Conservation (phyloP, 1,140 invertebrate genomes). For the Heliconius hermathena region DNA sequence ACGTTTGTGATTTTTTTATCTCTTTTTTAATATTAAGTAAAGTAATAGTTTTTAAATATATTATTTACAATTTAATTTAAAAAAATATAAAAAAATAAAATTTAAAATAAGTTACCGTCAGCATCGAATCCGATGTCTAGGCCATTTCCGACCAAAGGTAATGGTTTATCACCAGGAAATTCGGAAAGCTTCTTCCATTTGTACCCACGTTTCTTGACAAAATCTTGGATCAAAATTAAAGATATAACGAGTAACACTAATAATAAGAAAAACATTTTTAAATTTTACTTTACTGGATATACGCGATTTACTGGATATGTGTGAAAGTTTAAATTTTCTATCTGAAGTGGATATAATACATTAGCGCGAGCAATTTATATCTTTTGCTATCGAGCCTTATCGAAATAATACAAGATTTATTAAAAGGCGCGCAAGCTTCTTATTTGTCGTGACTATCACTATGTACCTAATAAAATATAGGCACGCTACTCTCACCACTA, state of each 20-base stretch:
- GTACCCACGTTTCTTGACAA: constrained; percentile 39
- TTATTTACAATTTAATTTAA: neutral
- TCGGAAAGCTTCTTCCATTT: constrained; percentile 49
- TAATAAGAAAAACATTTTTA: constrained; percentile 39
- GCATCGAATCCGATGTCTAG: constrained; percentile 56
- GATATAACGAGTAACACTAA: constrained; percentile 28
- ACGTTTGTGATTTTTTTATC: too few relatives aligned
- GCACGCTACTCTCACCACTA: neutral
- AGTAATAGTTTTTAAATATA: neutral
- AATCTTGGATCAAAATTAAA: constrained; percentile 44
- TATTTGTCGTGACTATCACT: neutral
- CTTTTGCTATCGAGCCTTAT: neutral
- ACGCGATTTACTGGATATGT: neutral
- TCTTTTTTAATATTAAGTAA: neutral
- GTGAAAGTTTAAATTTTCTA: constrained; percentile 1
- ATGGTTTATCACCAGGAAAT: constrained; percentile 50
- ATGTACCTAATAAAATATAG: neutral
- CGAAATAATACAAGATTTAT: neutral
- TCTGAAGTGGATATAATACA: neutral
- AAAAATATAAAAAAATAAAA: neutral
- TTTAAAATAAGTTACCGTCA: constrained; percentile 36
- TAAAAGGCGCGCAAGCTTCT: neutral
- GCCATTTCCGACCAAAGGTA: constrained; percentile 59
- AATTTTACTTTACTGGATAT: neutral
- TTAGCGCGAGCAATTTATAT: constrained; percentile 1